phyloP scores from a whole-genome alignment of 2,797 vertebrate genomes.

The Leptoclinus maculatus region DNA sequence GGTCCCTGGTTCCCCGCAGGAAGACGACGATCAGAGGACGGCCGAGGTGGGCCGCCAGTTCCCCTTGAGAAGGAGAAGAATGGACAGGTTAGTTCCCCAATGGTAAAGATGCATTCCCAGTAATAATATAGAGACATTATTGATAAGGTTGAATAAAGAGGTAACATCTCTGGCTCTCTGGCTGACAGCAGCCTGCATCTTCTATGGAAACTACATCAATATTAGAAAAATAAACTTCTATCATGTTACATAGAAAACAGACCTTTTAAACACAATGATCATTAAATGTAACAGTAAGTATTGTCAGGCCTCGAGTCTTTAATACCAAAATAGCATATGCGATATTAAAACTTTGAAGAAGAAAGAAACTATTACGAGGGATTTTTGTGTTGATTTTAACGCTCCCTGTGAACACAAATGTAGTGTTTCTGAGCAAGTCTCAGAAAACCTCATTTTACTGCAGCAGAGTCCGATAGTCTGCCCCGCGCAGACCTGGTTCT shows the following conservation, averaged over 20 bases:
- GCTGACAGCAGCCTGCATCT: not conserved
- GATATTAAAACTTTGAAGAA: too few species aligned
- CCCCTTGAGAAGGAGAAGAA: conserved; percentile 80
- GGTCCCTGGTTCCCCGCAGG: conserved; percentile 86
- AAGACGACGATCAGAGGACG: conserved; percentile 88
- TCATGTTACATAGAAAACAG: too few species aligned
- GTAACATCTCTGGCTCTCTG: not conserved
- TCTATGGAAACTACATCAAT: too few species aligned
- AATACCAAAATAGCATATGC: not conserved
- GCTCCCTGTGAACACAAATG: not conserved
- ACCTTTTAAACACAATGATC: too few species aligned
- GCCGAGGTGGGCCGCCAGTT: conserved; percentile 87
- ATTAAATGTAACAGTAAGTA: too few species aligned
- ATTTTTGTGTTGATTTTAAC: not conserved
- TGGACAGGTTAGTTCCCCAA: not conserved
- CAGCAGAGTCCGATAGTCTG: not conserved
- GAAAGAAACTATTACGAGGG: not conserved
- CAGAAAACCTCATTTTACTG: too few species aligned
- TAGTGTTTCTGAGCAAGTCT: too few species aligned
- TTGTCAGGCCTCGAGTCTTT: too few species aligned
- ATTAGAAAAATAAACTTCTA: not conserved
- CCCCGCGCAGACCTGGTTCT: not conserved
- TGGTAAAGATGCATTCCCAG: not conserved
- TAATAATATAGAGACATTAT: not conserved
- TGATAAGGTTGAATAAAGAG: not conserved